Percentiles rank a stretch among this genome's conserved stretches.
These are phyloP conservation scores for Pyrocoelia pectoralis DNA, from an alignment of 2,888 invertebrate genomes.

Conservation along the genomic window DNA sequence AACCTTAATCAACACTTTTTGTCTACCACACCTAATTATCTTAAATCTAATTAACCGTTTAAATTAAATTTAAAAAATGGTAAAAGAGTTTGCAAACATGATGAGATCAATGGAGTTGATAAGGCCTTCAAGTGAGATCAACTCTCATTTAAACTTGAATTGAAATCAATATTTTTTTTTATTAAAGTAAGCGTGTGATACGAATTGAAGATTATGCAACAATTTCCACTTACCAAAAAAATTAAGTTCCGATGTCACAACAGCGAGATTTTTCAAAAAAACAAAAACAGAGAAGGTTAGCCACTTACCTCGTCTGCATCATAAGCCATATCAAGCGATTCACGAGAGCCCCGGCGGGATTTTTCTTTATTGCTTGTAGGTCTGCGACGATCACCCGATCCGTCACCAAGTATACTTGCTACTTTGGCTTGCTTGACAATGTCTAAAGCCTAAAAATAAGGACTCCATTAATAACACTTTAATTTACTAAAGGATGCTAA, in stretches of 20 bases:
- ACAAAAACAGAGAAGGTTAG: neutral
- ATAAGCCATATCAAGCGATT: slow-evolving; percentile 76
- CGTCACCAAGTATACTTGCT: slow-evolving; percentile 73
- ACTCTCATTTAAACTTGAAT: slow-evolving; percentile 23
- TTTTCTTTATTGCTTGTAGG: slow-evolving; percentile 63
- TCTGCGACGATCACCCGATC: slow-evolving; percentile 62
- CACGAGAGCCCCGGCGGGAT: slow-evolving; percentile 74
- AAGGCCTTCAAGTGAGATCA: slow-evolving; percentile 44
- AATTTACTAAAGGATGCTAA: neutral
- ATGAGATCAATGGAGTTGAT: slow-evolving; percentile 57
- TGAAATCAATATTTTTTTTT: slow-evolving; percentile 10
- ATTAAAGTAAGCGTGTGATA: slow-evolving; percentile 17
- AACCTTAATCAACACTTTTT: slow-evolving; percentile 21
- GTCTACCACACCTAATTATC: neutral
- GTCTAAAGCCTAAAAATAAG: slow-evolving; percentile 79
- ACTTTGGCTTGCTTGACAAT: slow-evolving; percentile 92
- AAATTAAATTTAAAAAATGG: neutral
- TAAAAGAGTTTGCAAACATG: slow-evolving; percentile 4
- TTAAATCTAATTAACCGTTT: neutral
- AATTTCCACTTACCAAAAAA: slow-evolving; percentile 16
- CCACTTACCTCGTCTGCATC: slow-evolving; percentile 76
- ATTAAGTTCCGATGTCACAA: slow-evolving; percentile 1
- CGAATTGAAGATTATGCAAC: no score
- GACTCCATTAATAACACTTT: neutral
- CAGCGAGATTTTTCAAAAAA: neutral